These are phyloP conservation scores for Bos taurus DNA, from an alignment of 2,113 vertebrate genomes.

Conservation along the genomic window ARS-UCD2.0 NC_037332.1:48360501-48361000, in stretches of 20 bases:
- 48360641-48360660: not conserved
- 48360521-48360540: not conserved
- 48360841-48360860: not conserved
- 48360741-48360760: not conserved
- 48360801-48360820: not conserved
- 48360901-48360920: not conserved
- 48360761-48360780: not conserved
- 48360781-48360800: not conserved
- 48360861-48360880: not conserved
- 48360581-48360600: not conserved
- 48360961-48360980: not conserved
- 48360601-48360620: not conserved
- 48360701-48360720: not conserved
- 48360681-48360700: not conserved
- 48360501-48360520: not conserved
- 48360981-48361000: not conserved
- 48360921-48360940: not conserved
- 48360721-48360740: not conserved
- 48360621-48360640: not conserved
- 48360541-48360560: not conserved
- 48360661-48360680: not conserved
- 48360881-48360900: not conserved
- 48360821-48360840: not conserved
- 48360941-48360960: not conserved
- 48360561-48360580: not conserved